phyloP scores from a whole-genome alignment of 2,888 invertebrate genomes.

The Atrina japonica region DNA sequence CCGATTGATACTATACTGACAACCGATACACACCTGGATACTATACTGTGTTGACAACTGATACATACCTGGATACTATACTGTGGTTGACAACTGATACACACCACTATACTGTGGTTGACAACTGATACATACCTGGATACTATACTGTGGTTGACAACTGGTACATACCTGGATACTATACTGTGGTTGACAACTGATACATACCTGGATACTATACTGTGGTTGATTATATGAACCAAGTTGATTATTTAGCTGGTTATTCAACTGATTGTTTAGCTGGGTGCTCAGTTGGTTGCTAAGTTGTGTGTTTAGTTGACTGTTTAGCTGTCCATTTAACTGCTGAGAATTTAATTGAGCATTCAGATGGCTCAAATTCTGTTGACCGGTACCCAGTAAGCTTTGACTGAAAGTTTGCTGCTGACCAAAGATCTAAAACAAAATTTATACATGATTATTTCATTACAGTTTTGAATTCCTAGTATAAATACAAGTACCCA shows the following conservation, averaged over 20 bases:
- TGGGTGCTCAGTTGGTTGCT: slow-evolving; percentile 48
- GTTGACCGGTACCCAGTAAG: slow-evolving; percentile 67
- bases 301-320: slow-evolving; percentile 21
- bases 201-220: slow-evolving; percentile 55
- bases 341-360: slow-evolving; percentile 49
- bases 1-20: too few species aligned
- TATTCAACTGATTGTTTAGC: slow-evolving; percentile 30
- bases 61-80: too few species aligned
- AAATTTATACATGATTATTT: slow-evolving; percentile 5
- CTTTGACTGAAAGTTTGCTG: slow-evolving; percentile 69
- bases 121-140: too few species aligned
- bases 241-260: slow-evolving; percentile 41
- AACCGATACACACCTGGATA: too few species aligned
- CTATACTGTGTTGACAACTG: too few species aligned
- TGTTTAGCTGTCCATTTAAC: slow-evolving; percentile 42
- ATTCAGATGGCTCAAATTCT: slow-evolving; percentile 62
- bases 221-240: slow-evolving; percentile 42
- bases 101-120: too few species aligned
- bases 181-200: background rate
- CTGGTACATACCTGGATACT: background rate
- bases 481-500: background rate
- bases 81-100: too few species aligned
- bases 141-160: too few species aligned
- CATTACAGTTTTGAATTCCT: background rate
- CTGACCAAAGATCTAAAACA: slow-evolving; percentile 68